Evolutionary conservation across 2,888 invertebrate genomes (phyloP).

Genomic region (Torymus aiolomorphi): DNA sequence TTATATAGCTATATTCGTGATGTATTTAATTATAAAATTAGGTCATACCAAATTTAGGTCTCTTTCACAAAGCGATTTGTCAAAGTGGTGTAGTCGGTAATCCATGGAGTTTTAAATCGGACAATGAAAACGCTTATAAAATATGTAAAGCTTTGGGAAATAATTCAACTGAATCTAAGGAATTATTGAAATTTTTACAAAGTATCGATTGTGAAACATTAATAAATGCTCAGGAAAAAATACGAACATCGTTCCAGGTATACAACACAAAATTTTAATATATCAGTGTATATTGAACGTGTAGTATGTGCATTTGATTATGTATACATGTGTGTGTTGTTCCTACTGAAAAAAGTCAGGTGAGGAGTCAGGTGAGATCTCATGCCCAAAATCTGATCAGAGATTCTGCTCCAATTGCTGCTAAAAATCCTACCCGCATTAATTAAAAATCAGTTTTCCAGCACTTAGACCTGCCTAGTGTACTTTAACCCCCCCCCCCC

Average conservation of each 20-base stretch:
- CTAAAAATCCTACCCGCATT: no score
- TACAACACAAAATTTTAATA: background rate
- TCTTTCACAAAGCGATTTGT: conserved; percentile 70
- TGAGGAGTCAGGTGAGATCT: no score
- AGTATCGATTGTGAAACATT: conserved; percentile 63
- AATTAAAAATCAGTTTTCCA: no score
- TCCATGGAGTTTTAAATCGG: conserved; percentile 64
- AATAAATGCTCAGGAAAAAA: conserved; percentile 51
- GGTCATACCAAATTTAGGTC: conserved; percentile 60
- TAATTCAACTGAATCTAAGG: conserved; percentile 64
- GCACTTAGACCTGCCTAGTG: no score
- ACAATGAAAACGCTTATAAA: conserved; percentile 62
- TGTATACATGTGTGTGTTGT: no score
- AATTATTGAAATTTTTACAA: conserved; percentile 65
- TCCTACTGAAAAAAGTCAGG: no score
- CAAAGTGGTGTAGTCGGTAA: conserved; percentile 67
- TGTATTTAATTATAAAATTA: background rate
- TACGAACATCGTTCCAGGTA: background rate
- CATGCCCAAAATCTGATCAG: no score
- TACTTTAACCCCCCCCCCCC: no score
- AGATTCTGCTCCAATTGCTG: no score
- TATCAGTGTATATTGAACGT: no score
- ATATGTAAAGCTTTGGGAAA: conserved; percentile 69
- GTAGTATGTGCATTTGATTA: no score
- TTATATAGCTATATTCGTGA: no score